These are phyloP conservation scores for Arctopsyche grandis DNA, from an alignment of 1,140 invertebrate species.

Conservation along the genomic window DNA sequence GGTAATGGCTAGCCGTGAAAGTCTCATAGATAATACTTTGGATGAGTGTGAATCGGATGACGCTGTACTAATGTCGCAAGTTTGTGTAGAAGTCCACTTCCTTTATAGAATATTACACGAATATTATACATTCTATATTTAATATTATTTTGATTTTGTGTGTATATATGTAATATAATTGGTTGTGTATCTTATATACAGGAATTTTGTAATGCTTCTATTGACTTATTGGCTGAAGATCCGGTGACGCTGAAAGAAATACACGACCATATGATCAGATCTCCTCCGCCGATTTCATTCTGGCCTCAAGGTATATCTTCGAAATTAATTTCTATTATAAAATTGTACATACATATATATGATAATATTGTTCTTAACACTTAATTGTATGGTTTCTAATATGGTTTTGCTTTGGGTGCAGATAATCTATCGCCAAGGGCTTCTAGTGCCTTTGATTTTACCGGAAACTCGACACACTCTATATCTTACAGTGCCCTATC, in stretches of 20 bases:
- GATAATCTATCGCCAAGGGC: constrained; percentile 62
- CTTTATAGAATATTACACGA: neutral
- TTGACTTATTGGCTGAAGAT: constrained; percentile 71
- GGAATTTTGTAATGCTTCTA: constrained; percentile 72
- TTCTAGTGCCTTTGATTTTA: constrained; percentile 64
- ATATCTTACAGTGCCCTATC: constrained; percentile 64
- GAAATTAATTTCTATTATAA: neutral
- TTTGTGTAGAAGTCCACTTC: constrained; percentile 53
- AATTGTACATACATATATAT: neutral
- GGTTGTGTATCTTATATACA: constrained; percentile 56
- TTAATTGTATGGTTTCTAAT: neutral
- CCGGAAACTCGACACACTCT: constrained; percentile 58
- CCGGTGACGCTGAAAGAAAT: constrained; percentile 80
- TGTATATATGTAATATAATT: neutral
- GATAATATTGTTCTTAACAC: neutral
- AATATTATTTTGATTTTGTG: neutral
- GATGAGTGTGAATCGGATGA: constrained; percentile 81
- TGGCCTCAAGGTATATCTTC: constrained; percentile 68
- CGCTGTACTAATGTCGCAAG: constrained; percentile 80
- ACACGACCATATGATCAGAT: constrained; percentile 84
- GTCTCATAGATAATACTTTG: constrained; percentile 73
- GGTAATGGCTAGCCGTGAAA: constrained; percentile 81
- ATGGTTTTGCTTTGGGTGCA: constrained; percentile 52
- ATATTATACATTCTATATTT: neutral
- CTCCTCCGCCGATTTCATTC: constrained; percentile 78